Evolutionary conservation across 2,797 vertebrate genomes (phyloP).

Genomic region (Taeniopygia guttata): DNA sequence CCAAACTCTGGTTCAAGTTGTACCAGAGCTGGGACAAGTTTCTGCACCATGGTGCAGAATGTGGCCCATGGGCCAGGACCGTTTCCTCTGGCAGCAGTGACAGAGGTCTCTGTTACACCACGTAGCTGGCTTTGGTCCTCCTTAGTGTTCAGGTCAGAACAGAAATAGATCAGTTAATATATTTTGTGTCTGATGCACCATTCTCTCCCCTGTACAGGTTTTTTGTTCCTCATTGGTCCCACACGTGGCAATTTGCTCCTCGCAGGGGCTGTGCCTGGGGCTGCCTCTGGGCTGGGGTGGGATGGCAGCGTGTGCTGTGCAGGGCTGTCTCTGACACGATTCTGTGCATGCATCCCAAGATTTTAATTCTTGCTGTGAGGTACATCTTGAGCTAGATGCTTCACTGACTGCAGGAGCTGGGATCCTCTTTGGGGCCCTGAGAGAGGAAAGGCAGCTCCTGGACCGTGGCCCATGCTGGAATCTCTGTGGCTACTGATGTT

Average conservation of each 20-base stretch:
- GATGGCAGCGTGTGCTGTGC: not conserved
- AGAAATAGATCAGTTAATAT: not conserved
- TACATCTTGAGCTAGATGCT: not conserved
- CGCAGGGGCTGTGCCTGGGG: not conserved
- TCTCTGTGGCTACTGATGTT: not conserved
- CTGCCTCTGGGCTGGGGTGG: not conserved
- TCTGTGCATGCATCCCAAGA: not conserved
- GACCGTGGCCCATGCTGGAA: accelerated
- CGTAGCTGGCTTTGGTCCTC: not conserved
- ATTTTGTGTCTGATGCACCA: not conserved
- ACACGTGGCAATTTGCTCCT: not conserved
- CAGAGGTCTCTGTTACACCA: not conserved
- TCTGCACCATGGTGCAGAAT: accelerated
- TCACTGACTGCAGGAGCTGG: not conserved
- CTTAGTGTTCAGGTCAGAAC: not conserved
- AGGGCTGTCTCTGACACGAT: not conserved
- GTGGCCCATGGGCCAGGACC: not conserved
- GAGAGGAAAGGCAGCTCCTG: not conserved
- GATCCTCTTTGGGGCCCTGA: not conserved
- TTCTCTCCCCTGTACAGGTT: not conserved
- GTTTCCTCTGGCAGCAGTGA: not conserved
- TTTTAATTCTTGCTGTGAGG: not conserved
- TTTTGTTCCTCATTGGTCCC: not conserved
- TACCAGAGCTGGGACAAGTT: not conserved
- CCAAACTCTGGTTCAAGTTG: not conserved